phyloP scores from a whole-genome alignment of 92 coral and sea anemone species.

The Heliopora coerulea region DNA sequence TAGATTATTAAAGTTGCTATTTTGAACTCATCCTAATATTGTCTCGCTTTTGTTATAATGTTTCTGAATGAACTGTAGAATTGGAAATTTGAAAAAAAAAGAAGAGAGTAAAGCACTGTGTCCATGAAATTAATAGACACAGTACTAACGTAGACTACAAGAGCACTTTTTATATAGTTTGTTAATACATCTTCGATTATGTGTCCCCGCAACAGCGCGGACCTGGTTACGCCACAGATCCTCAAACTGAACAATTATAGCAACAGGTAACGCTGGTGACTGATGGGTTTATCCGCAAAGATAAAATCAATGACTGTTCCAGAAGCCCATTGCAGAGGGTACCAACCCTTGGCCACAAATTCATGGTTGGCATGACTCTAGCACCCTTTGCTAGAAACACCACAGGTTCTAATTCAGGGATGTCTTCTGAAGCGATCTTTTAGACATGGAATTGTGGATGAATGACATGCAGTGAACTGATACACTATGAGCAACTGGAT shows the following conservation, averaged over 20 bases:
- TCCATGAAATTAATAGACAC: too few species aligned
- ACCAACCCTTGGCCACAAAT: constrained; percentile 1
- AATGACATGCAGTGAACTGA: not conserved
- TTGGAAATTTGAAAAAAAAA: too few species aligned
- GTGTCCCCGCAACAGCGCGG: too few species aligned
- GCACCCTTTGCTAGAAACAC: constrained; percentile 4
- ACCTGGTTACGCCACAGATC: too few species aligned
- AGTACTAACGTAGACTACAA: too few species aligned
- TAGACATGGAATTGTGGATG: not conserved
- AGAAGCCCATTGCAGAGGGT: constrained; percentile 2
- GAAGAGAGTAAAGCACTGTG: too few species aligned
- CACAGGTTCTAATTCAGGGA: constrained; percentile 6
- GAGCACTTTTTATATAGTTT: too few species aligned
- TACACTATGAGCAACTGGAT: not conserved
- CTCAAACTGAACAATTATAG: constrained; percentile 9
- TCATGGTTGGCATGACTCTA: constrained; percentile 18
- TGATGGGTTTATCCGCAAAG: not conserved
- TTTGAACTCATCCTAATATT: too few species aligned
- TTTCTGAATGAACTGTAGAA: too few species aligned
- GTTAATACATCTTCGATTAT: too few species aligned
- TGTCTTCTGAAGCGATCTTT: not conserved
- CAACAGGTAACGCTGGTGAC: not conserved
- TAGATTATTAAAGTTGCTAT: too few species aligned
- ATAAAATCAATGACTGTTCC: constrained; percentile 8
- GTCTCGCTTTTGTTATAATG: too few species aligned